Evolutionary conservation across 2,113 vertebrate genomes (phyloP).

Genomic region (Monarcha castaneiventris): DNA sequence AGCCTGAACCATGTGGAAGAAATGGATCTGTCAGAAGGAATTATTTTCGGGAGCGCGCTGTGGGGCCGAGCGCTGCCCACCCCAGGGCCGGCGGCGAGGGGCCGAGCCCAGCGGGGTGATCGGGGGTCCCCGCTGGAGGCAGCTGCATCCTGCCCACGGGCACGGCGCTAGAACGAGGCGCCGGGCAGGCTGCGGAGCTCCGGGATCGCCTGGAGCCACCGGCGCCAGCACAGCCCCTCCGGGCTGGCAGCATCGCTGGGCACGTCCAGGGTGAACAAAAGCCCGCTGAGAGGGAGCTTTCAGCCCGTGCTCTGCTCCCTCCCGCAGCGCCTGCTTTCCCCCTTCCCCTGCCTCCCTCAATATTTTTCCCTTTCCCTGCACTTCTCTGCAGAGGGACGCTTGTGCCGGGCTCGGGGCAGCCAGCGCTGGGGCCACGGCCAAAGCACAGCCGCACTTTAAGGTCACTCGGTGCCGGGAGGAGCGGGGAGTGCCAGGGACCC

Average conservation of each 20-base stretch:
- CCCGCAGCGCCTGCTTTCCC: neutral
- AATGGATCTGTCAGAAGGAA: slow-evolving; percentile 71
- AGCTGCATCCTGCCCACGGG: neutral
- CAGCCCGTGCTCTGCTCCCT: neutral
- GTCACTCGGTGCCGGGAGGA: neutral
- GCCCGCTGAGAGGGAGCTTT: neutral
- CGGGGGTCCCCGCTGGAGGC: neutral
- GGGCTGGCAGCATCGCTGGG: neutral
- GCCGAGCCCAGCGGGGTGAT: neutral
- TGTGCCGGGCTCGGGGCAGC: neutral
- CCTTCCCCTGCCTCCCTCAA: neutral
- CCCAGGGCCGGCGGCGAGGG: neutral
- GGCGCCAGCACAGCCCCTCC: neutral
- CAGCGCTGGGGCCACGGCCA: neutral
- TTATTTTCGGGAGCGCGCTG: slow-evolving; percentile 59
- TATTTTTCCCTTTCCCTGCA: slow-evolving; percentile 12
- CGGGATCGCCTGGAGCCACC: neutral
- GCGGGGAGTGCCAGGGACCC: neutral
- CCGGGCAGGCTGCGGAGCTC: neutral
- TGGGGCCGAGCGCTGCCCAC: neutral
- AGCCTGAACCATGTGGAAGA: slow-evolving; percentile 72
- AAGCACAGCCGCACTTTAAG: neutral
- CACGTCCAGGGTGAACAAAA: neutral
- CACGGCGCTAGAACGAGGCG: neutral
- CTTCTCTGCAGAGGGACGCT: neutral